These are phyloP conservation scores for Sitta europaea DNA, from an alignment of 2,113 vertebrate species.

Conservation along the genomic window DNA sequence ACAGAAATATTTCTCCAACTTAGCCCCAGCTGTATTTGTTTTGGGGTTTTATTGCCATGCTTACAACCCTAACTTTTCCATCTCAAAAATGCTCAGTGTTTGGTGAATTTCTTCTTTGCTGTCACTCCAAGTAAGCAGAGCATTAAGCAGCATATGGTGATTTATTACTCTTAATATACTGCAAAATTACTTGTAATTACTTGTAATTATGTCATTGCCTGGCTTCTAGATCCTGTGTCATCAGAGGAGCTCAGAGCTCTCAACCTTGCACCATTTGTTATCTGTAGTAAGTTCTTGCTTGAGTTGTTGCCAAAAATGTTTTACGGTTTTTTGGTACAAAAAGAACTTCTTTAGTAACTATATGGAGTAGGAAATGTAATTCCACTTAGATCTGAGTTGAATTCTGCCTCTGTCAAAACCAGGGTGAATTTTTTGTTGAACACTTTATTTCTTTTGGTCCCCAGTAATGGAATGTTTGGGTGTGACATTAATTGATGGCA, in stretches of 20 bases:
- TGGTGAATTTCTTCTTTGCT: neutral
- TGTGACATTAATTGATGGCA: neutral
- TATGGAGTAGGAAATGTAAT: neutral
- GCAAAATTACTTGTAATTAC: neutral
- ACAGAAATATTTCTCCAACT: neutral
- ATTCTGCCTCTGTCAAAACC: neutral
- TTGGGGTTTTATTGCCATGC: neutral
- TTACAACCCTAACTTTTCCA: fast-evolving
- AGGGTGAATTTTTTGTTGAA: neutral
- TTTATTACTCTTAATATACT: neutral
- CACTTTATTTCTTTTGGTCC: neutral
- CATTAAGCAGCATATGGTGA: neutral
- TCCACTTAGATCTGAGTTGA: neutral
- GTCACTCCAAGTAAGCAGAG: neutral
- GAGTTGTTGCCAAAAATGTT: neutral
- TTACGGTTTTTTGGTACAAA: neutral
- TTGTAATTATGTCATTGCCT: neutral
- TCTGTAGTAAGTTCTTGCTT: neutral
- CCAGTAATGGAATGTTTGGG: neutral
- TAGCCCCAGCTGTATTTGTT: neutral
- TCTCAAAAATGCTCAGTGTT: neutral
- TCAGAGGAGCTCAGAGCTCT: neutral
- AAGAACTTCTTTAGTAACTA: neutral
- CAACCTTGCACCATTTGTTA: neutral
- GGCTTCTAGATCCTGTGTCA: neutral